Base-by-base conservation (phyloP, 2,888 invertebrate genomes). In the Ochropleura leucogaster region DNA sequence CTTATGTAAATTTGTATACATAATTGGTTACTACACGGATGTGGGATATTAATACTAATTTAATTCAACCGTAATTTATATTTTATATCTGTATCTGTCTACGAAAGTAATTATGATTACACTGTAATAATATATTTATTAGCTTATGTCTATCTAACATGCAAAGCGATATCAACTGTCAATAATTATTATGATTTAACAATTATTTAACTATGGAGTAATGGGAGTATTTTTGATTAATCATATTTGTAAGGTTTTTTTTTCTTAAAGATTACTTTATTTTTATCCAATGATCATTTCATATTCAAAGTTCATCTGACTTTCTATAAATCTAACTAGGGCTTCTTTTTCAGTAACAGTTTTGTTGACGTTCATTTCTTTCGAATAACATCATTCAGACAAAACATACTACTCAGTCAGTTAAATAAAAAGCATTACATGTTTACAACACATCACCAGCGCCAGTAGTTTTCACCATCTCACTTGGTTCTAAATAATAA, bases 181-280 rank as follows among this genome's bases (percentile, higher is more conserved):
- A 67, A 72, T 70, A 44, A 44, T 62, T 20, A 80, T 72, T 77
- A 47, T 14, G 12, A 64, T 74, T n/a, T 82, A 82, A 84, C 74
- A 80, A 73, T 51, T 75, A 69, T 63, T 57, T 65, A 59, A 63
- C 77, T 89, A 90, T 91, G 91, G 88, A 92, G 93, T 95, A 95
- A 94, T 95, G 94, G 95, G 92, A 94, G 94, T 95, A 95, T 93
- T 91, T 93, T 94, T 93, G 93, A 94, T 94, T 95, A 95, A 95
- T 93, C 63, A 74, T 75, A 70, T 72, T 79, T 68, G 18, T 57
- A 51, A 51, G 9, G 42, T 20, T 65, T 62, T 30, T 62, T 30
- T 68, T 60, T 18, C 59, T 51, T 51, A 42, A 18, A 64, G 4
- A 20, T 79, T 47, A 79, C 63, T 60, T 68, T 65, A 14, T 69